A percentile compares a stretch with the other conserved stretches of the same genome.
These are phyloP conservation scores for Microctonus hyperodae DNA, from an alignment of 2,888 invertebrate genomes.

Conservation along the genomic window DNA sequence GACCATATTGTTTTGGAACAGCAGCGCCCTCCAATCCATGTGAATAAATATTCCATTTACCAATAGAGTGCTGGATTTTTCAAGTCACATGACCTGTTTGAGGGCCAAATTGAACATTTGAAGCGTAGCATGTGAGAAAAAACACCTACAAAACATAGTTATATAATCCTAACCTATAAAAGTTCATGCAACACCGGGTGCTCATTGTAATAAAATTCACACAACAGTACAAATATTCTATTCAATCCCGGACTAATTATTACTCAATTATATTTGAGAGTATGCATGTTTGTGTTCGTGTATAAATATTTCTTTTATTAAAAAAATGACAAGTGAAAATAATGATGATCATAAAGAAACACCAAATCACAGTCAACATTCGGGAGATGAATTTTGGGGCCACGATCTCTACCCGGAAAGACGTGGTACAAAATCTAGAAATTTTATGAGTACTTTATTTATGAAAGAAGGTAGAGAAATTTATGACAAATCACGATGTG, in stretches of 20 bases:
- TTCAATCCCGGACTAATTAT: too few relatives aligned
- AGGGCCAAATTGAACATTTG: too few relatives aligned
- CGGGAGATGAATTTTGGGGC: constrained; percentile 31
- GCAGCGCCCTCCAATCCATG: too few relatives aligned
- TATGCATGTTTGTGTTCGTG: too few relatives aligned
- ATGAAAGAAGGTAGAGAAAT: constrained; percentile 75
- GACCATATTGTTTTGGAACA: too few relatives aligned
- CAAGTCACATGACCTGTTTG: too few relatives aligned
- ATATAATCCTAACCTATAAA: constrained; percentile 2
- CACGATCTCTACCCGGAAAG: constrained; percentile 81
- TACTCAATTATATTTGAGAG: too few relatives aligned
- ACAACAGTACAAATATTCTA: too few relatives aligned
- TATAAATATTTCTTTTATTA: background rate
- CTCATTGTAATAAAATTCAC: background rate
- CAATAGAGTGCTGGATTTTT: too few relatives aligned
- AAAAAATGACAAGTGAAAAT: background rate
- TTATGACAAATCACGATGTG: constrained; percentile 79
- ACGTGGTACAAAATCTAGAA: constrained; percentile 68
- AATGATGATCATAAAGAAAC: background rate
- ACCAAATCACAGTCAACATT: background rate
- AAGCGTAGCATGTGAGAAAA: too few relatives aligned
- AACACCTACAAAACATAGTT: too few relatives aligned
- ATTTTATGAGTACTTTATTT: constrained; percentile 67
- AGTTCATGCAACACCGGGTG: background rate
- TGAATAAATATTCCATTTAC: too few relatives aligned